A percentile compares a stretch with the other conserved stretches of the same genome.
Evolutionary conservation across 2,113 vertebrate species (phyloP).

Genomic region (Nycticryphes semicollaris): DNA sequence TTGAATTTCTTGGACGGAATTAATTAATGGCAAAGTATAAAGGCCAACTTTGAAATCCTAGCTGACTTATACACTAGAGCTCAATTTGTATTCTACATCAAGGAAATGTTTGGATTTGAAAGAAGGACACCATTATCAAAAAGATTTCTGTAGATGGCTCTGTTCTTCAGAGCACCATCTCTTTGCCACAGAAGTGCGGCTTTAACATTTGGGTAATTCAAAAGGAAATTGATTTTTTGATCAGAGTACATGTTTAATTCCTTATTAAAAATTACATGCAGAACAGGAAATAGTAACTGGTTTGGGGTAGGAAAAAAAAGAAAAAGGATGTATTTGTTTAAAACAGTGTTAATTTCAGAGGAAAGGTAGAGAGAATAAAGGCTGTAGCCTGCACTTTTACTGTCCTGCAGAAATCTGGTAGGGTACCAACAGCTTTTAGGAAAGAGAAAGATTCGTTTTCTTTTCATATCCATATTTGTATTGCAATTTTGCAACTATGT

Average conservation of each 20-base stretch:
- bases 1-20: constrained; percentile 63
- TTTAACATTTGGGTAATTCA: constrained; percentile 26
- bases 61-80: constrained; percentile 64
- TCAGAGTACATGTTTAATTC: constrained; percentile 7
- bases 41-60: constrained; percentile 63
- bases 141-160: constrained; percentile 62
- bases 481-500: neutral
- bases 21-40: constrained; percentile 67
- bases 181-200: neutral
- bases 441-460: neutral
- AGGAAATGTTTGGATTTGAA: constrained; percentile 64
- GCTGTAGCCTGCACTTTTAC: neutral
- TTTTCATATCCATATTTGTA: neutral
- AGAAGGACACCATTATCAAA: constrained; percentile 67
- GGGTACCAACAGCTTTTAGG: neutral
- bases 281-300: neutral
- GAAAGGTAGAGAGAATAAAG: neutral
- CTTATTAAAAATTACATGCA: constrained; percentile 5
- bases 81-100: constrained; percentile 69
- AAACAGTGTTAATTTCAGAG: neutral
- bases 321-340: neutral
- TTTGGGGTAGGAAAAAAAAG: neutral
- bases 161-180: neutral
- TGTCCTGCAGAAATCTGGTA: neutral
- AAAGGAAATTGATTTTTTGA: constrained; percentile 24